Evolutionary conservation across 2,797 vertebrate species (phyloP).

Genomic region (Pyrocephalus nanus): DNA sequence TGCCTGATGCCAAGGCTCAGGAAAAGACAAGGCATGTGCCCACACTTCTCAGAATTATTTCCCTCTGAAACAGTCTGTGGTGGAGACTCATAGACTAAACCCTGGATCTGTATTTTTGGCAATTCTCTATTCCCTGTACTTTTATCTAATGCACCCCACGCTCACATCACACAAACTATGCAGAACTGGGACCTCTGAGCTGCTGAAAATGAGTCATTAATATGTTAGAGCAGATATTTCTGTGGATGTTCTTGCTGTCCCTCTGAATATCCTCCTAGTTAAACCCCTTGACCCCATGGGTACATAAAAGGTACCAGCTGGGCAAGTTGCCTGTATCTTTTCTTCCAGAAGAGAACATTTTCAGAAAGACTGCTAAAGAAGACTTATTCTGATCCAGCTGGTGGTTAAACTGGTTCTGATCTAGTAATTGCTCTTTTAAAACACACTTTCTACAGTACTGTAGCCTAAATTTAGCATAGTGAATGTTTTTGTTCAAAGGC

Average conservation of each 20-base stretch:
- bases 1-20: neutral
- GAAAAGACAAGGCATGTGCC: neutral
- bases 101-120: neutral
- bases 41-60: neutral
- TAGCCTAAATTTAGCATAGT: slow-evolving; percentile 57
- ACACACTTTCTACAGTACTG: slow-evolving; percentile 9
- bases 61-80: neutral
- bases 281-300: neutral
- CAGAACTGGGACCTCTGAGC: neutral
- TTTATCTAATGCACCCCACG: neutral
- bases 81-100: neutral
- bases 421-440: slow-evolving; percentile 26
- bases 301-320: neutral
- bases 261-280: neutral
- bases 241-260: neutral
- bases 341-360: neutral
- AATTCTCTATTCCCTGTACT: neutral
- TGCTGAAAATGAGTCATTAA: neutral
- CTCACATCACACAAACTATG: neutral
- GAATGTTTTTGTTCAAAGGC: slow-evolving; percentile 58
- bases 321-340: neutral
- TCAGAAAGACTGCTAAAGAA: neutral
- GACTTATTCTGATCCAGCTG: neutral
- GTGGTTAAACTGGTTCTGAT: slow-evolving; percentile 7
- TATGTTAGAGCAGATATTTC: neutral